Evolutionary conservation across 1,140 invertebrate genomes (phyloP), one percentile per base, ranked within the genome.

Genomic region (Scaptodrosophila lebanonensis): DNA sequence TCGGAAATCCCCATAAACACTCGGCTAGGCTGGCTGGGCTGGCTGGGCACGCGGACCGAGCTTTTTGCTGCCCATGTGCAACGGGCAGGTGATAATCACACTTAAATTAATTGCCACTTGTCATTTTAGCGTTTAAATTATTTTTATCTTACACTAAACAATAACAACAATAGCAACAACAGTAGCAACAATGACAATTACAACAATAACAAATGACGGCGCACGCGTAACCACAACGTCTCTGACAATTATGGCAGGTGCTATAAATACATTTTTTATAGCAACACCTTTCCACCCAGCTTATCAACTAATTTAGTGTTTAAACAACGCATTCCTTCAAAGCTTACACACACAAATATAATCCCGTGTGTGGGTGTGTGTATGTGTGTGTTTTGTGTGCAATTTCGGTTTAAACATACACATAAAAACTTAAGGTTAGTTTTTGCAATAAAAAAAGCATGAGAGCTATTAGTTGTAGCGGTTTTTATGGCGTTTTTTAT

Each of bases 31-130:
- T n/a, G n/a, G n/a, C n/a, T n/a, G n/a, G n/a, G n/a, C n/a, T n/a
- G n/a, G n/a, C n/a, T n/a, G n/a, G n/a, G n/a, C n/a, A n/a, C n/a
- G n/a, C n/a, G n/a, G n/a, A n/a, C n/a, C n/a, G n/a, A n/a, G n/a
- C n/a, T n/a, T n/a, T n/a, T n/a, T n/a, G n/a, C n/a, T n/a, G n/a
- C n/a, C n/a, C n/a, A n/a, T n/a, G 56, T 69, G 66, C 71, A 59
- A 68, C 40, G 51, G 75, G 57, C 66, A 82, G 66, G 75, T 82
- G 75, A 82, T 82, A 82, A 82, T 82, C 75, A 82, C 76, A 83
- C 66, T 76, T 82, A 82, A 82, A 82, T 82, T 82, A 82, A 82
- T 82, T 82, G 75, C 76, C 75, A 82, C 75, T 82, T 82, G 75
- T 82, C 75, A 82, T 83, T 66, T 82, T 82, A 83, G 76, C 75